These are phyloP conservation scores for Gallinago jamesoni DNA, from an alignment of 2,113 vertebrate species.

Conservation along the genomic window DNA sequence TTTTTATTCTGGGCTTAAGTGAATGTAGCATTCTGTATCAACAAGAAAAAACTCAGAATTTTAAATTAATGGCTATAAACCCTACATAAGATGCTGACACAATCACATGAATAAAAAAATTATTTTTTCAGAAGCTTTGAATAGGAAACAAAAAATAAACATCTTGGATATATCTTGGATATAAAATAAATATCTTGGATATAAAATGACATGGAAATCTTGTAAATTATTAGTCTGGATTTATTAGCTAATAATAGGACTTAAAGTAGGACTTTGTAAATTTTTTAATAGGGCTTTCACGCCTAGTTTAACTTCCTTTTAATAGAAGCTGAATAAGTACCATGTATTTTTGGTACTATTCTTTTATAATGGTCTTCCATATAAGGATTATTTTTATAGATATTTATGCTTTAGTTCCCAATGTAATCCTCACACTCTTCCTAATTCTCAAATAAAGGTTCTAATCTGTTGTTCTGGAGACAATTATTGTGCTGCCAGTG, in stretches of 20 bases:
- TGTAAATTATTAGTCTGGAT: not conserved
- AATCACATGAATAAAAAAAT: not conserved
- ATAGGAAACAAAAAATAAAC: not conserved
- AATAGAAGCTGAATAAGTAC: not conserved
- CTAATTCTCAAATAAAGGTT: not conserved
- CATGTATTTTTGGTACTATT: not conserved
- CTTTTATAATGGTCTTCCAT: not conserved
- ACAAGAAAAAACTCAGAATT: not conserved
- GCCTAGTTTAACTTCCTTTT: not conserved
- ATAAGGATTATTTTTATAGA: conserved; percentile 18
- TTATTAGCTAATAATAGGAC: conserved; percentile 16
- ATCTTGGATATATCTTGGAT: not conserved
- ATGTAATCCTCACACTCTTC: not conserved
- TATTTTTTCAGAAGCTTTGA: not conserved
- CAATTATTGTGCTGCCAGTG: not conserved
- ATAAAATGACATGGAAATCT: not conserved
- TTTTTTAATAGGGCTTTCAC: conserved; percentile 18
- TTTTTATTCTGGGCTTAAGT: not conserved
- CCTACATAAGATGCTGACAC: not conserved
- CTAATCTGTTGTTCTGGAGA: not conserved
- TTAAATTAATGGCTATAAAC: not conserved
- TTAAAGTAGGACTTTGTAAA: not conserved
- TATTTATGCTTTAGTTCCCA: not conserved
- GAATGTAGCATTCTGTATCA: not conserved
- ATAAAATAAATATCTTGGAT: not conserved